Evolutionary conservation across 2,113 vertebrate species (phyloP), one percentile per base, ranked within the genome.

Genomic region (Callopanchax toddi): DNA sequence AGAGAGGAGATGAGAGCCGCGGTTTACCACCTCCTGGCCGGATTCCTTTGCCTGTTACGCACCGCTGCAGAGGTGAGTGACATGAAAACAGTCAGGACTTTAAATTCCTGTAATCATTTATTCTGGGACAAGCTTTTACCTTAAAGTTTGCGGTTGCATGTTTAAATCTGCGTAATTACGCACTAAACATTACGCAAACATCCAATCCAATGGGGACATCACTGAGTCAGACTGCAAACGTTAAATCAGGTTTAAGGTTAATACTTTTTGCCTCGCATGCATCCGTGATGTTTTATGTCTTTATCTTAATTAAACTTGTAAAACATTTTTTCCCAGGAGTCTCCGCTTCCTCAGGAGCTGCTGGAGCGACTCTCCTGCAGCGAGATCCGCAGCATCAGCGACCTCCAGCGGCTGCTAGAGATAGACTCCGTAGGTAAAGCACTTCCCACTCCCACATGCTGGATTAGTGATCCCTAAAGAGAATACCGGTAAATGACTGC

Each of bases 371-470:
- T 98, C 87, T 94, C 95, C 52, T 92, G 91, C 89, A 97, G 95
- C 81, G 95, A 97, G 79, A 97, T 97, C 88, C 93, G 91, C 91
- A 97, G 93, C 93, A 97, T 97, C 91, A 94, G 95, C 83, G 96
- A 97, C 91, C 93, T 98, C 91, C 96, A 98, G 95, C 95, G 96
- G 91, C 93, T 98, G 88, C 94, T 98, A 88, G 95, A 97, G 89
- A 93, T 96, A 91, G 93, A 98, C 91, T 94, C 94, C 94, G 93
- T 96, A 96, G 96, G 96, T 98, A 97, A 97, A 95, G 92, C 92
- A 74, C 89, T 89, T 55, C 36, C 11, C 55, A 40, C 53, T 39
- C 29, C 40, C 25, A 13, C 2, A 11, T 11, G 0, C 6, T 49
- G 39, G 37, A 58, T 62, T 23, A 34, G 43, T 59, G 43, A 25